phyloP scores from a whole-genome alignment of 2,888 invertebrate genomes.

The Augiades crinisus region DNA sequence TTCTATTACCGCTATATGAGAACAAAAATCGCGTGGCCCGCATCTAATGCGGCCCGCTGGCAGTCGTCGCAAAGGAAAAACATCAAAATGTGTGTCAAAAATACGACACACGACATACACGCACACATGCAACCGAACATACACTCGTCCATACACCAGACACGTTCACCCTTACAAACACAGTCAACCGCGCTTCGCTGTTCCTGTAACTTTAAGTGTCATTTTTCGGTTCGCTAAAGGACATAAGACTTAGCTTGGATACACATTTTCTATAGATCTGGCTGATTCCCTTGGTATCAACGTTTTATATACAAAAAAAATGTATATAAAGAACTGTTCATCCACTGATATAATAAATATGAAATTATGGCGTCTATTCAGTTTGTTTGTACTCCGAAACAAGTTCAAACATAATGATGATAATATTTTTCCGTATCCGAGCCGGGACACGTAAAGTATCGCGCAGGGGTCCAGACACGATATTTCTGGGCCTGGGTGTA shows the following conservation, averaged over 20 bases:
- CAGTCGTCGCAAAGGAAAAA: conserved; percentile 21
- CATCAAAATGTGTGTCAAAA: conserved; percentile 30
- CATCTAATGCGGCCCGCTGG: conserved; percentile 47
- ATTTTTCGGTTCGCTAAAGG: conserved; percentile 20
- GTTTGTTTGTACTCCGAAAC: no score
- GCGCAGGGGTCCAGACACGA: no score
- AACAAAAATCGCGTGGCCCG: conserved; percentile 28
- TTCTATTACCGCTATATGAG: conserved; percentile 32
- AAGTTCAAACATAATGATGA: no score
- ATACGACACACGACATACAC: conserved; percentile 21
- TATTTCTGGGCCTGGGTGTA: no score
- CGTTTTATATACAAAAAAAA: no score
- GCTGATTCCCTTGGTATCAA: no score
- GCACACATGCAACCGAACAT: neutral
- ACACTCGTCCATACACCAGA: conserved; percentile 17
- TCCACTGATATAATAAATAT: no score
- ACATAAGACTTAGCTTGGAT: neutral
- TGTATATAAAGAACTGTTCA: no score
- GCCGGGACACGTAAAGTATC: no score
- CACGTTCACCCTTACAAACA: neutral
- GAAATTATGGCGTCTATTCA: no score
- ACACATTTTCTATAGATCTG: neutral
- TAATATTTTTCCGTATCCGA: no score
- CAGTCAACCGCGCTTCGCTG: conserved; percentile 29
- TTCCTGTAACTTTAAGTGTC: conserved; percentile 17